Conservation (phyloP, 2,797 vertebrate genomes). For the Delichon dasypus region DNA sequence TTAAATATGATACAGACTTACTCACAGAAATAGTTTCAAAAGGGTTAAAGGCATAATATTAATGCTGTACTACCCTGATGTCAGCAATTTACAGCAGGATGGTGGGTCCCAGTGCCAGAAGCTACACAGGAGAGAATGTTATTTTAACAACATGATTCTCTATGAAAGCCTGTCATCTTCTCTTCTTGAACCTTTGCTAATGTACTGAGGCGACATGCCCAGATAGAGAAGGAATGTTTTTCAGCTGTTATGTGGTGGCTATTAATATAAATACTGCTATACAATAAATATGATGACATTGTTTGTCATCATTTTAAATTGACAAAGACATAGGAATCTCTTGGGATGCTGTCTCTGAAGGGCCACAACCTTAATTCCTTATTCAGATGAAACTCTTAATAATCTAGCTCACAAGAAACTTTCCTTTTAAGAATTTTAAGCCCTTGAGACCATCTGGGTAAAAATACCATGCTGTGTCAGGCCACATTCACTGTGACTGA, state of each 20-base stretch:
- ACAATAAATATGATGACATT: constrained; percentile 31
- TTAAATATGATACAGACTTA: not conserved
- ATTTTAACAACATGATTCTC: constrained; percentile 50
- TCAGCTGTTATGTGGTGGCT: constrained; percentile 34
- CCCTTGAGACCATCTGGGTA: constrained; percentile 13
- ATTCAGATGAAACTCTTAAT: constrained; percentile 24
- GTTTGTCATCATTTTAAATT: constrained; percentile 19
- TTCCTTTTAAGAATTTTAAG: constrained; percentile 40
- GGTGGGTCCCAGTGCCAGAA: constrained; percentile 47
- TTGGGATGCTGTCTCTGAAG: not conserved
- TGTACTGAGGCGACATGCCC: constrained; percentile 52
- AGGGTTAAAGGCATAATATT: constrained; percentile 28
- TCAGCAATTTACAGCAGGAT: constrained; percentile 42
- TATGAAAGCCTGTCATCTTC: constrained; percentile 69
- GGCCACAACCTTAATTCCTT: not conserved
- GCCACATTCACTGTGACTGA: constrained; percentile 19
- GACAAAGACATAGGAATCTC: not conserved
- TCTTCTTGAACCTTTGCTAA: constrained; percentile 57
- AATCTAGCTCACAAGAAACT: constrained; percentile 11
- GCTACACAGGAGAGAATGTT: constrained; percentile 16
- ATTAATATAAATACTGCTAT: constrained; percentile 38
- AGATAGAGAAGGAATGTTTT: constrained; percentile 57
- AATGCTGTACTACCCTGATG: not conserved
- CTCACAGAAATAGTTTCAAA: not conserved
- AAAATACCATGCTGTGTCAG: constrained; percentile 31